These are phyloP conservation scores for Apus apus DNA, from an alignment of 2,113 vertebrate genomes.

Conservation along the genomic window DNA sequence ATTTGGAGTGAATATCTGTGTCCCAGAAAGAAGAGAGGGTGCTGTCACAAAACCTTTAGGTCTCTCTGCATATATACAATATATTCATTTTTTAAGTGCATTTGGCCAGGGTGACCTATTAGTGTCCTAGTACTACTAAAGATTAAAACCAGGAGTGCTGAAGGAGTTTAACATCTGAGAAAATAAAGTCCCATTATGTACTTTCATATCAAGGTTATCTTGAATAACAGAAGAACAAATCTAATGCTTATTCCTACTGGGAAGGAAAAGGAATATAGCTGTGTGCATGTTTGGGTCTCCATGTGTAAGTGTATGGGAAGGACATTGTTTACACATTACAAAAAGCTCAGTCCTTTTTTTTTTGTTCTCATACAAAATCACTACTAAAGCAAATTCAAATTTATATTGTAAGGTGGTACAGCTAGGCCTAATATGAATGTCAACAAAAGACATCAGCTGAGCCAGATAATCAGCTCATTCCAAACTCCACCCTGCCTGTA, in stretches of 20 bases:
- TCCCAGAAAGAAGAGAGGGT: background rate
- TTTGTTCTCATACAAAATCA: background rate
- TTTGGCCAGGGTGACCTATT: background rate
- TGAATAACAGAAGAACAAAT: background rate
- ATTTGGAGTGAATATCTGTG: slow-evolving; percentile 32
- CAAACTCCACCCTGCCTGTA: background rate
- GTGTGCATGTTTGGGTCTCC: background rate
- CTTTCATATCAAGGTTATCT: background rate
- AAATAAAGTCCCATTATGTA: background rate
- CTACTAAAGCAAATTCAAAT: background rate
- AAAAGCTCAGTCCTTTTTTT: background rate
- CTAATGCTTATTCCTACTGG: background rate
- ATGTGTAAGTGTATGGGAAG: background rate
- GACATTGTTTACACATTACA: background rate
- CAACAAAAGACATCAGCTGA: background rate
- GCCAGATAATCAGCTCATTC: background rate
- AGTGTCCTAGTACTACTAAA: background rate
- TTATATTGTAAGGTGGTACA: background rate
- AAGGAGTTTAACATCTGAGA: background rate
- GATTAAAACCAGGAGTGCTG: background rate
- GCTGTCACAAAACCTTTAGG: background rate
- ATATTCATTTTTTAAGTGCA: background rate
- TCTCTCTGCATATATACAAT: background rate
- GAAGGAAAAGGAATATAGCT: background rate
- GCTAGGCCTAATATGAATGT: background rate